phyloP scores from a whole-genome alignment of 1,140 invertebrate species.

The Megalonaias nervosa region DNA sequence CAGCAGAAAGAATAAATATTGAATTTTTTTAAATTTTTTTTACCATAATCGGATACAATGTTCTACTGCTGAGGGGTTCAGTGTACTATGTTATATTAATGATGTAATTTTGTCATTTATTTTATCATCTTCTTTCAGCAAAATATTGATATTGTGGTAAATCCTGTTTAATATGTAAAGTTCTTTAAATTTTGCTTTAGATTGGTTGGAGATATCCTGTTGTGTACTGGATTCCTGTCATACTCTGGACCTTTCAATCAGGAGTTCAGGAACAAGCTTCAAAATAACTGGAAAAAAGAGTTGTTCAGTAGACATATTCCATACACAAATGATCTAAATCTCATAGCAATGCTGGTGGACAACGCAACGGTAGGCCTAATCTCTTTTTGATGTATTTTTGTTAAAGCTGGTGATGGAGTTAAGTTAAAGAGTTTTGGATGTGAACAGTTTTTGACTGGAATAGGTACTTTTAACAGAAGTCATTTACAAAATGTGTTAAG shows the following conservation, averaged over 20 bases:
- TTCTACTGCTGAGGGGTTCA: too few relatives aligned
- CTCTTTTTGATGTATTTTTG: too few relatives aligned
- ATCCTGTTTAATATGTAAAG: not conserved
- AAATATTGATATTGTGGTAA: not conserved
- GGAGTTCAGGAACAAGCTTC: conserved; percentile 87
- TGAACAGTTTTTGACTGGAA: too few relatives aligned
- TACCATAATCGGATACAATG: too few relatives aligned
- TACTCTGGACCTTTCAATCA: conserved; percentile 98
- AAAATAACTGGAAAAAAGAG: conserved; percentile 87
- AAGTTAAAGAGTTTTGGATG: too few relatives aligned
- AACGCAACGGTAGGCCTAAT: conserved; percentile 80
- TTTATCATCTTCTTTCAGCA: not conserved
- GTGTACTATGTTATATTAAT: not conserved
- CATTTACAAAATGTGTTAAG: too few relatives aligned
- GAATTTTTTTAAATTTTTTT: too few relatives aligned
- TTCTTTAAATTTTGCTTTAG: conserved; percentile 69
- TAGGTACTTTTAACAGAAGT: too few relatives aligned
- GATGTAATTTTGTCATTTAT: not conserved
- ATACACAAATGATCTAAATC: conserved; percentile 87
- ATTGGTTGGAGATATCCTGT: conserved; percentile 92
- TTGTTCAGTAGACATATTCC: conserved; percentile 85
- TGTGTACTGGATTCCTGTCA: conserved; percentile 94
- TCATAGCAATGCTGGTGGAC: conserved; percentile 92
- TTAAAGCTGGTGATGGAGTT: too few relatives aligned
- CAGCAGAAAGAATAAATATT: too few relatives aligned